A percentile compares a stretch with the other conserved stretches of the same genome.
These are phyloP conservation scores for Stegastes partitus DNA, from an alignment of 2,113 vertebrate genomes.

Conservation along the genomic window DNA sequence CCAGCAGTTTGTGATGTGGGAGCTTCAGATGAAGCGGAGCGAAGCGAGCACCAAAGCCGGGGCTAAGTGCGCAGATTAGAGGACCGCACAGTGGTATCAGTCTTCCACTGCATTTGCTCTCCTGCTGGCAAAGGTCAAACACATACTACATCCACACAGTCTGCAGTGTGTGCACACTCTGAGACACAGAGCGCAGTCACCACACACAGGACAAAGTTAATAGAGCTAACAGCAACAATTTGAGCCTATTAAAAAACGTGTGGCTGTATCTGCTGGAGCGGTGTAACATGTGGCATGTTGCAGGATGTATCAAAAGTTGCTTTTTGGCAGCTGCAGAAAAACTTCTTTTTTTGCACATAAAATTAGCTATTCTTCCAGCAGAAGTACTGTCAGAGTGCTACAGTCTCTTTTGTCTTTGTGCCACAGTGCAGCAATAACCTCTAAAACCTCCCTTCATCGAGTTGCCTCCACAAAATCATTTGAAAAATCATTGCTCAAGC, in stretches of 20 bases:
- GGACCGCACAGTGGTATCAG: slow-evolving; percentile 47
- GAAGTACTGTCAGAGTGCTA: neutral
- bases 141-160: slow-evolving; percentile 27
- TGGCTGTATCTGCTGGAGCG: neutral
- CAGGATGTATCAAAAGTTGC: slow-evolving; percentile 1
- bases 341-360: no score
- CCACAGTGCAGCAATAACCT: neutral
- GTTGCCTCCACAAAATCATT: neutral
- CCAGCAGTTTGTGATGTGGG: slow-evolving; percentile 59
- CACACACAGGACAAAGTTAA: slow-evolving; percentile 24
- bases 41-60: slow-evolving; percentile 58
- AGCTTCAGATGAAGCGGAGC: slow-evolving; percentile 63
- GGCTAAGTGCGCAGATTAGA: slow-evolving; percentile 74
- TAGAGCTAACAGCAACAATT: slow-evolving; percentile 25
- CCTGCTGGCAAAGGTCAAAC: slow-evolving; percentile 61
- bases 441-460: neutral
- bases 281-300: no score
- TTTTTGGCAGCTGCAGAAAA: neutral
- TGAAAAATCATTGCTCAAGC: no score
- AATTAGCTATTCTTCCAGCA: neutral
- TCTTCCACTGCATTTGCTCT: slow-evolving; percentile 54
- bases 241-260: slow-evolving; percentile 10
- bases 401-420: neutral
- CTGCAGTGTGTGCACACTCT: neutral
- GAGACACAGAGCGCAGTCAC: slow-evolving; percentile 8